Conservation (phyloP, 2,888 invertebrate species). For the Acleris holmiana region DNA sequence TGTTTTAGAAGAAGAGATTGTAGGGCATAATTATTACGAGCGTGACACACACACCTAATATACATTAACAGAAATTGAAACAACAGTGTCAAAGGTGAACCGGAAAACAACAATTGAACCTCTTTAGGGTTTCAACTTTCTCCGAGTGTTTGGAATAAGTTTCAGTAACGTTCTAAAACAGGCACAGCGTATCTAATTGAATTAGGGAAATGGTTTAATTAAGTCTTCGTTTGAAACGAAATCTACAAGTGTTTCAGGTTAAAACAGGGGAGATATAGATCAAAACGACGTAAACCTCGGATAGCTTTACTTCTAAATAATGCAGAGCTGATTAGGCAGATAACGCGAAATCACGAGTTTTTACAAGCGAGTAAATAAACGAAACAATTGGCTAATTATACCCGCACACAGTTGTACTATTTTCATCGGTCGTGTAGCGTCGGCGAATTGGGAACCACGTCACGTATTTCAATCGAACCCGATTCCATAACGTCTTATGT, state of each 20-base stretch:
- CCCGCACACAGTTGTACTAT: constrained; percentile 49
- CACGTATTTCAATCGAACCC: constrained; percentile 77
- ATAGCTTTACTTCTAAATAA: not conserved
- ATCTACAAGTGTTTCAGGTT: not conserved
- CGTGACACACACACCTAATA: not conserved
- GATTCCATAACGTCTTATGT: constrained; percentile 46
- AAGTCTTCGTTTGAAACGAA: not conserved
- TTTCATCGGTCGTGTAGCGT: constrained; percentile 41
- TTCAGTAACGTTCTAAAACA: constrained; percentile 3
- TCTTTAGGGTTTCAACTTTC: constrained; percentile 14
- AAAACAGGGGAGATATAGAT: constrained; percentile 1
- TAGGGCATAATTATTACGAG: not conserved
- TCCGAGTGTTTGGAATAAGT: constrained; percentile 6
- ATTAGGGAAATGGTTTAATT: constrained; percentile 5
- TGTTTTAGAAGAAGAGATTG: not conserved
- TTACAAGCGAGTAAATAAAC: constrained; percentile 44
- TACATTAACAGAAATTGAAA: not conserved
- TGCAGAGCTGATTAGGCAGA: not conserved
- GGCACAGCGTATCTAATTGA: constrained; percentile 8
- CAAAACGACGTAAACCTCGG: no score
- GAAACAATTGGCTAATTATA: constrained; percentile 55
- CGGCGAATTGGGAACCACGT: constrained; percentile 57
- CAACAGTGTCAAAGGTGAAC: constrained; percentile 3
- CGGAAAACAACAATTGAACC: constrained; percentile 3
- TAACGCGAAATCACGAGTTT: not conserved